phyloP scores from a whole-genome alignment of 2,797 vertebrate genomes.

The Paguma larvata region DNA sequence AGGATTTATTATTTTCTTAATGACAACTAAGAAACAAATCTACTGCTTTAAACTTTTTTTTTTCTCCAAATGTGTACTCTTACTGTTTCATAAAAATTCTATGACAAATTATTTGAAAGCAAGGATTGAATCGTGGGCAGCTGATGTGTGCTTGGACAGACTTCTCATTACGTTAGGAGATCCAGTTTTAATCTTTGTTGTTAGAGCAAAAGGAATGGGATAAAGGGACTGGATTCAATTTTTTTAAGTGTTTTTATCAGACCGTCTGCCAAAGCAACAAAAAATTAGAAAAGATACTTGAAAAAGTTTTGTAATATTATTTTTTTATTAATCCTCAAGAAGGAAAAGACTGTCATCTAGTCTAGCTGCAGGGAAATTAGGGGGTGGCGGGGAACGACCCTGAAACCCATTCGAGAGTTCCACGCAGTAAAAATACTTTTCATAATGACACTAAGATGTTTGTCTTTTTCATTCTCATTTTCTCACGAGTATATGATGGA shows the following conservation, averaged over 20 bases:
- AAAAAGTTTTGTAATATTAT: not conserved
- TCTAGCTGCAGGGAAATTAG: too few species aligned
- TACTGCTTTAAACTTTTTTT: not conserved
- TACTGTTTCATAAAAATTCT: not conserved
- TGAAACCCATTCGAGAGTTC: not conserved
- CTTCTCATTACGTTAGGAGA: not conserved
- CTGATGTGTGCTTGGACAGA: not conserved
- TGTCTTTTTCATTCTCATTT: not conserved
- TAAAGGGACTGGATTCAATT: not conserved
- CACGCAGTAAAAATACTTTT: not conserved
- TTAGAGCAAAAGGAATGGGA: not conserved
- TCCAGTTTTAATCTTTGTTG: not conserved
- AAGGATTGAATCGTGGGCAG: not conserved
- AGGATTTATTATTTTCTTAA: not conserved
- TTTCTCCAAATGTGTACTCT: not conserved
- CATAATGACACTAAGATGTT: not conserved
- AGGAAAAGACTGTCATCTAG: not conserved
- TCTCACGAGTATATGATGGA: not conserved
- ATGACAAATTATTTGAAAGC: not conserved
- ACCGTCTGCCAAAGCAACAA: not conserved
- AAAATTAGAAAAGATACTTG: not conserved
- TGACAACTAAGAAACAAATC: not conserved
- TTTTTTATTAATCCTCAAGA: not conserved
- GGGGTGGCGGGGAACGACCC: too few species aligned
- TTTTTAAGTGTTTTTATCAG: not conserved